Evolutionary conservation across 1,140 invertebrate genomes (phyloP), one percentile per base, ranked within the genome.

Genomic region (Ephestia elutella): DNA sequence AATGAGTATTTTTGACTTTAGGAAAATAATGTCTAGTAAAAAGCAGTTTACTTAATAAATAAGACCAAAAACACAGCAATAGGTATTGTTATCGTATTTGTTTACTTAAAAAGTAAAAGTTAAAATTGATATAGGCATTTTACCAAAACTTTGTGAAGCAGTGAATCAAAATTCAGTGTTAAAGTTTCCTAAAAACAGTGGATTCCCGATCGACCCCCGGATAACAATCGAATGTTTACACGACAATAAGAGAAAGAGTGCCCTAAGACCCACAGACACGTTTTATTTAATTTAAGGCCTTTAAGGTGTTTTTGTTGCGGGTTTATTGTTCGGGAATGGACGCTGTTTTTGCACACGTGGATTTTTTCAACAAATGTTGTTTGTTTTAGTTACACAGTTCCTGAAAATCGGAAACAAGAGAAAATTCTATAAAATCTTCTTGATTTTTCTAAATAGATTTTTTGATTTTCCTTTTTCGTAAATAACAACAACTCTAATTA

Each of bases 181-280:
- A 44, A 44, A 44, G 32, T 44, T 17, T 44, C n/a, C 1, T 9
- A 44, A 44, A 32, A 44, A 44, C 38, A 35, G 38, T 44, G 5
- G 38, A 44, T 15, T n/a, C 38, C 10, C 38, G 38, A 44, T 44
- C 38, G 38, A 9, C 38, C 2, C 13, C 38, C 13, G 62, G 75
- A 81, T 75, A 78, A 80, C 76, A 80, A 84, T 82, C 81, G 79
- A 79, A 82, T 78, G 70, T 74, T 79, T 76, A 79, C 73, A 79
- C 65, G 65, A 73, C 65, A 77, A 78, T 66, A 82, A 79, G 66
- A 81, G 65, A 57, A 70, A 56, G 57, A 53, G 19, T 25, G 13
- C 19, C 21, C 19, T 25, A 25, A 25, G 19, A 20, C 19, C 19
- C 17, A 25, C 50, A n/a, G 21, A 53, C 50, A 53, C 50, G 19